Conservation (phyloP, 2,113 vertebrate species). For the Cinclus mexicanus region DNA sequence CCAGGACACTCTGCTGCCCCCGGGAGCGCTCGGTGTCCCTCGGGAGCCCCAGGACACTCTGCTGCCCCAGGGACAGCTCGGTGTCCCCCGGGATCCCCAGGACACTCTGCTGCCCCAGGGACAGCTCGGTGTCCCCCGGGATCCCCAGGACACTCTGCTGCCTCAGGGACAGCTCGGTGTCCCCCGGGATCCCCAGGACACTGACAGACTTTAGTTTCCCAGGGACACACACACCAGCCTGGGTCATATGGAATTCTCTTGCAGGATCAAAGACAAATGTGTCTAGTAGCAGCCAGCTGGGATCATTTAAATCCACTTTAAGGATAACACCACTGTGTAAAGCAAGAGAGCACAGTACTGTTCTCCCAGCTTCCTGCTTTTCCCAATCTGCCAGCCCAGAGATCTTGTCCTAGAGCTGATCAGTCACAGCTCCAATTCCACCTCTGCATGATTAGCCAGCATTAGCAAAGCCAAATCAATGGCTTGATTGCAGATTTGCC, state of each 20-base stretch:
- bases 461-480: conserved; percentile 23
- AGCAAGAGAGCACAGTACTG: background rate
- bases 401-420: background rate
- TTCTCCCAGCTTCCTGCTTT: background rate
- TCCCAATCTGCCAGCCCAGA: background rate
- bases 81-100: too few relatives aligned
- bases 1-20: too few relatives aligned
- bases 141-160: too few relatives aligned
- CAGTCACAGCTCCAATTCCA: background rate
- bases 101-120: too few relatives aligned
- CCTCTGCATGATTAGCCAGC: background rate
- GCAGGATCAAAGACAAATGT: rapidly evolving
- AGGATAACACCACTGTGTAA: background rate
- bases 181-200: too few relatives aligned
- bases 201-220: background rate
- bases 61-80: too few relatives aligned
- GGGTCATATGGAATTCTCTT: rapidly evolving
- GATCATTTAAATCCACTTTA: background rate
- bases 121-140: too few relatives aligned
- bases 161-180: too few relatives aligned
- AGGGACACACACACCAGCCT: rapidly evolving
- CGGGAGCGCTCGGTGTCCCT: too few relatives aligned
- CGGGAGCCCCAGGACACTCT: too few relatives aligned
- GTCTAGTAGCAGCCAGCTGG: background rate
- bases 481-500: conserved; percentile 37